Evolutionary conservation across 2,797 vertebrate species (phyloP).

Genomic region (Enteromius afrohamiltoni): DNA sequence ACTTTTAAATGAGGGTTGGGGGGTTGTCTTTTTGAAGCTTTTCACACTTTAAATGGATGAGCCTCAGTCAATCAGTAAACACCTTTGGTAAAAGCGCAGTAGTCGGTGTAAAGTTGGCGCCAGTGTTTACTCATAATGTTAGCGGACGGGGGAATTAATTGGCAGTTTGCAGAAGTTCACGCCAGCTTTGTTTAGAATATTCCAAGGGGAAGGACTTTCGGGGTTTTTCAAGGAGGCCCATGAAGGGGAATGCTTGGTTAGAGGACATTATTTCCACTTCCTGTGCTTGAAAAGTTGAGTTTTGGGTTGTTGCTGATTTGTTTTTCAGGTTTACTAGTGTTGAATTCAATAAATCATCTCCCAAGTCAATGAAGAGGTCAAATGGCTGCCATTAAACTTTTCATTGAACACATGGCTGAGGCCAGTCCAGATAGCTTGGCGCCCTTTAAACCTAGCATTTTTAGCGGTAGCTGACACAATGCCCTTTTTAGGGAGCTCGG

Average conservation of each 20-base stretch:
- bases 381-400: constrained; percentile 31
- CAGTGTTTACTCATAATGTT: constrained; percentile 43
- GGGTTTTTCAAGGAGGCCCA: background rate
- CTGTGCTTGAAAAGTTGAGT: constrained; percentile 12
- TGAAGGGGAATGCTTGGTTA: background rate
- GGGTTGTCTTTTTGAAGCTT: constrained; percentile 58
- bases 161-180: constrained; percentile 16
- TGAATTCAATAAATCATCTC: constrained; percentile 28
- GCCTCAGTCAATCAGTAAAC: constrained; percentile 55
- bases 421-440: background rate
- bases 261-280: background rate
- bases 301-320: background rate
- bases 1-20: constrained; percentile 60
- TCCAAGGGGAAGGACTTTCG: constrained; percentile 10
- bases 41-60: constrained; percentile 60
- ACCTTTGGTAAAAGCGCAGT: constrained; percentile 36
- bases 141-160: constrained; percentile 45
- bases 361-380: constrained; percentile 18
- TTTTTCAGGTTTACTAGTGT: background rate
- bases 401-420: constrained; percentile 47
- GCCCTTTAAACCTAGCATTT: constrained; percentile 54
- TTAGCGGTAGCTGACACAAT: constrained; percentile 53
- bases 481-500: constrained; percentile 63
- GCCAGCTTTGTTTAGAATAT: constrained; percentile 39
- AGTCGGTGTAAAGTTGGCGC: constrained; percentile 14